Conservation (phyloP, 2,113 vertebrate genomes). For the Rafetus swinhoei region DNA sequence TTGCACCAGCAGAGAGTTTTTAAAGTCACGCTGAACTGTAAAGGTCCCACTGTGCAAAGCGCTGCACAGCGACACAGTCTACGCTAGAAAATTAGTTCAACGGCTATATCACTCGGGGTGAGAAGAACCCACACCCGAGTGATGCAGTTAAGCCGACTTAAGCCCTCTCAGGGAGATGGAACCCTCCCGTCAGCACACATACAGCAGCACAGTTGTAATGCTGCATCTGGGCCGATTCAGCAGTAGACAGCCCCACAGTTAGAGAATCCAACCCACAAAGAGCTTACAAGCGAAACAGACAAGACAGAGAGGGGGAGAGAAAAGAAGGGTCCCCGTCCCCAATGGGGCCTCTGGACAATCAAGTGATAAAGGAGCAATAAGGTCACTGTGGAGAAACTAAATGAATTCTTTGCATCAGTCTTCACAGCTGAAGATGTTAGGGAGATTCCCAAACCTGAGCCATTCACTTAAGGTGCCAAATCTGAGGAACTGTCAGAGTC, state of each 20-base stretch:
- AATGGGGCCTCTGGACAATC: too few species aligned
- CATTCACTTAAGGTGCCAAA: too few species aligned
- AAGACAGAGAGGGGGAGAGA: background rate
- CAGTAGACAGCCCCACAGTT: background rate
- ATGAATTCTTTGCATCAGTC: too few species aligned
- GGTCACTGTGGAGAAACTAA: too few species aligned
- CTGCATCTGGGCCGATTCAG: background rate
- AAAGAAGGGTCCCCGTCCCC: background rate
- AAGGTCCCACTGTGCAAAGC: accelerated
- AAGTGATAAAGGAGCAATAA: too few species aligned
- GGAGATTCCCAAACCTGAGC: too few species aligned
- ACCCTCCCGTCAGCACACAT: background rate
- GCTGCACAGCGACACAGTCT: background rate
- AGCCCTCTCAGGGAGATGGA: too few species aligned
- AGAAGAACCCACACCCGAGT: background rate
- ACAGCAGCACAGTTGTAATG: too few species aligned
- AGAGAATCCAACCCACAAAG: background rate
- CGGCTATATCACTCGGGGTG: background rate
- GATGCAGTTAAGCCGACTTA: background rate
- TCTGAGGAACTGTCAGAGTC: too few species aligned
- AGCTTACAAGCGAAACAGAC: background rate
- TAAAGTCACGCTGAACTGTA: background rate
- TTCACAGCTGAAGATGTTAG: too few species aligned
- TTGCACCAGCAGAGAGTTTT: background rate
- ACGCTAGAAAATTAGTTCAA: background rate